phyloP scores from a whole-genome alignment of 2,113 vertebrate species.

The Brachyhypopomus occidentalis region DNA sequence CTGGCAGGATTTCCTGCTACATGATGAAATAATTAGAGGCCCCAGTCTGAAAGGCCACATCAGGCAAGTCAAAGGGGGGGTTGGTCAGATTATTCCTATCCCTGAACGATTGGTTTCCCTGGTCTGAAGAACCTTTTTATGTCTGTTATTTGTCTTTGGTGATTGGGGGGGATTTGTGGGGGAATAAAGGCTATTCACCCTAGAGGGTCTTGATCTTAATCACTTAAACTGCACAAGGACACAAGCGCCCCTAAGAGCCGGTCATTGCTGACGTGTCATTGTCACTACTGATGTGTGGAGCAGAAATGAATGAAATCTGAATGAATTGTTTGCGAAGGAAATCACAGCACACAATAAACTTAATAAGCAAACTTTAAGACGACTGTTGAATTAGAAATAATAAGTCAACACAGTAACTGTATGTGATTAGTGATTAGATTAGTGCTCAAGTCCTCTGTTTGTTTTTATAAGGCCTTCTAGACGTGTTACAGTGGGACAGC shows the following conservation, averaged over 20 bases:
- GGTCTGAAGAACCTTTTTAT: constrained; percentile 37
- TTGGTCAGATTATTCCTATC: constrained; percentile 26
- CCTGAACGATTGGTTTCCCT: constrained; percentile 41
- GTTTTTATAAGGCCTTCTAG: background rate
- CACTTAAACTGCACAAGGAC: background rate
- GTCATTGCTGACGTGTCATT: background rate
- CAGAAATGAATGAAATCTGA: background rate
- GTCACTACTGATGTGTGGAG: background rate
- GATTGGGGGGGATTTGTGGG: background rate
- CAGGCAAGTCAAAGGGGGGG: constrained; percentile 39
- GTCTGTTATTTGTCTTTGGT: constrained; percentile 24
- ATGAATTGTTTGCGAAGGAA: background rate
- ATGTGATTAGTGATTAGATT: too few relatives aligned
- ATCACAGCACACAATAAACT: background rate
- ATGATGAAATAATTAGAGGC: constrained; percentile 92
- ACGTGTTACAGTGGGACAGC: background rate
- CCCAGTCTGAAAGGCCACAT: constrained; percentile 57
- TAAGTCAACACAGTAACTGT: background rate
- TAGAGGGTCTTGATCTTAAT: constrained; percentile 28
- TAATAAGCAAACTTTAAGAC: background rate
- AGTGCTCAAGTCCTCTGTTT: background rate
- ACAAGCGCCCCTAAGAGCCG: background rate
- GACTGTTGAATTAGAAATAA: background rate
- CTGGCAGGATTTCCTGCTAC: constrained; percentile 89
- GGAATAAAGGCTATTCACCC: background rate